Evolutionary conservation across 2,888 invertebrate species (phyloP), one percentile per base, ranked within the genome.

Genomic region (Malthinus flaveolus): DNA sequence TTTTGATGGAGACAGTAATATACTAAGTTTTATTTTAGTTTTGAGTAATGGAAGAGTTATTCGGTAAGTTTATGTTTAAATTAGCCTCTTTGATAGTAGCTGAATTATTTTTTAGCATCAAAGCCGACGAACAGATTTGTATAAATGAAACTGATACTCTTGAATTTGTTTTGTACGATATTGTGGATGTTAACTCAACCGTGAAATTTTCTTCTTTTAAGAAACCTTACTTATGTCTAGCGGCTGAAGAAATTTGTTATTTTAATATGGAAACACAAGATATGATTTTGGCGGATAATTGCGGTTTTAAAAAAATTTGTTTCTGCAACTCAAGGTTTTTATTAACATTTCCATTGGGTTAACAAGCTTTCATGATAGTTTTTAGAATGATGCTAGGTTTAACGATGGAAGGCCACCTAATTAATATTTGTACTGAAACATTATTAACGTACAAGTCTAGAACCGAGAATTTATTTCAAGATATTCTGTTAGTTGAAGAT

Each of bases 11-110:
- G 15, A 46, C 9, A 45, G 42, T 11, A 34, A 11, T 44, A 32
- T 8, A 3, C 36, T 53, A 13, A 49, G 46, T 15, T 62, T 62
- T 51, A 32, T 61, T 9, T 10, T 61, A 1, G 32, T 63, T 33
- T 35, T 49, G 7, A 49, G 37, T 10, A 49, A 23, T 44, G 66
- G 66, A 9, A 50, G 49, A 49, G 15, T 66, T 31, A 57, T 53
- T 39, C 56, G 63, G 66, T 66, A 59, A 45, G 46, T 51, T 34
- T 23, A 7, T 32, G 7, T 9, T 6, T 10, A 32, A 39, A 23
- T 12, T 31, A 4, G 11, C 7, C 8, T 8, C 11, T 6, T 12
- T 10, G 11, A 5, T 13, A 37, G 37, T 12, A 9, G 35, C 23
- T 8, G 31, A 32, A 9, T 6, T 46, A 11, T 33, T 2, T 49